Conservation (phyloP, 2,797 vertebrate species). For the Choloepus didactylus region DNA sequence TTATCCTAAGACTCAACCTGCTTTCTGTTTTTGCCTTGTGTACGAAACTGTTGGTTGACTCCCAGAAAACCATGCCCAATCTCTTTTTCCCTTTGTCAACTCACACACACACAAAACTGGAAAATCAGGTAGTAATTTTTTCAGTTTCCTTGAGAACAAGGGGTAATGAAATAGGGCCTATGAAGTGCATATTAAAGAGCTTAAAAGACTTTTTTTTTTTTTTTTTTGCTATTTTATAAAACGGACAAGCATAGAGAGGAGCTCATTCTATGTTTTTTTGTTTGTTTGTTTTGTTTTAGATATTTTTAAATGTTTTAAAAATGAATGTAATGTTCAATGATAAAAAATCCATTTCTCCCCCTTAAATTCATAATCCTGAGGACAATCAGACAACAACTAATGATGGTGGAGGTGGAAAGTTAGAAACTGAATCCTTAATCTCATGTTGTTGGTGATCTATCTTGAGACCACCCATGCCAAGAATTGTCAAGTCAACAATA, state of each 20-base stretch:
- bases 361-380: not conserved
- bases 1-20: not conserved
- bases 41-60: not conserved
- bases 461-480: not conserved
- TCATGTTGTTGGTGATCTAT: not conserved
- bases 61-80: not conserved
- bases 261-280: not conserved
- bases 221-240: not conserved
- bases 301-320: not conserved
- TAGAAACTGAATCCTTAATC: not conserved
- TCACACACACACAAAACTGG: not conserved
- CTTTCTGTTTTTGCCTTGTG: not conserved
- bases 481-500: not conserved
- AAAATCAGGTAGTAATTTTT: not conserved
- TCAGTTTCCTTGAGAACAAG: not conserved
- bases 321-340: not conserved
- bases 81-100: not conserved
- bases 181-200: not conserved
- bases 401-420: not conserved
- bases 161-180: not conserved
- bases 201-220: too few species aligned
- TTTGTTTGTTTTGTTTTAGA: too few species aligned
- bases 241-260: not conserved
- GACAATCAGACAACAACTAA: not conserved
- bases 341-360: not conserved